phyloP scores from a whole-genome alignment of 2,888 invertebrate genomes.

The Anticlea derivata region DNA sequence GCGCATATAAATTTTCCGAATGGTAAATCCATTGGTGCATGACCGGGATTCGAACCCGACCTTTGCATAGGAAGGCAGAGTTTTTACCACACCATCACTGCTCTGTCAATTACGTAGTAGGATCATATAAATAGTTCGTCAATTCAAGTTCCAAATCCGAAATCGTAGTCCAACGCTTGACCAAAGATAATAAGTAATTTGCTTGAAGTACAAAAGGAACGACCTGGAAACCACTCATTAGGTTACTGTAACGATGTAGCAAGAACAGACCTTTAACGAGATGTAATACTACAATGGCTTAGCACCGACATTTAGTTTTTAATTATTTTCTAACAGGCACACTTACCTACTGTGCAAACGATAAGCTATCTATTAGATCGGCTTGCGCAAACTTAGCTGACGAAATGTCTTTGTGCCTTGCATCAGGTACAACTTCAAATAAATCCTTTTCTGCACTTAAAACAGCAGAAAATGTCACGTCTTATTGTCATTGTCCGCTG shows the following conservation, averaged over 20 bases:
- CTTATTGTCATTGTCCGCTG: constrained; percentile 35
- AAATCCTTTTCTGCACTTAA: constrained; percentile 33
- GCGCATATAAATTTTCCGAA: too few relatives aligned
- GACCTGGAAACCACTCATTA: too few relatives aligned
- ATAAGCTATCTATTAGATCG: constrained; percentile 47
- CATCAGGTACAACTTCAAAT: constrained; percentile 41
- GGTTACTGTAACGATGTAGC: constrained; percentile 3
- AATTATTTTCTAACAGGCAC: constrained; percentile 25
- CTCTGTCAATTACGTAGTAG: too few relatives aligned
- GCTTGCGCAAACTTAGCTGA: constrained; percentile 43
- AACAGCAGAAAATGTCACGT: constrained; percentile 46
- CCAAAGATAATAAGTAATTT: too few relatives aligned
- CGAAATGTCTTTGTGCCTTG: constrained; percentile 45
- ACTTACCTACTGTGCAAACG: constrained; percentile 31
- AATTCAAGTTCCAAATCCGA: too few relatives aligned
- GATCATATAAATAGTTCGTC: too few relatives aligned
- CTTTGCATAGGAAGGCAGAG: too few relatives aligned
- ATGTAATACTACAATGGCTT: constrained; percentile 10
- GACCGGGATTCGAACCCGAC: too few relatives aligned
- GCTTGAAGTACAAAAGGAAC: too few relatives aligned
- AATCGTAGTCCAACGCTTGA: too few relatives aligned
- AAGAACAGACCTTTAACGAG: constrained; percentile 16
- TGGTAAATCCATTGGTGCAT: too few relatives aligned
- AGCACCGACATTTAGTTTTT: constrained; percentile 17
- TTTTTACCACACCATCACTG: too few relatives aligned